Base-by-base conservation (phyloP, 2,888 invertebrate genomes). In the Hyalella azteca region DNA sequence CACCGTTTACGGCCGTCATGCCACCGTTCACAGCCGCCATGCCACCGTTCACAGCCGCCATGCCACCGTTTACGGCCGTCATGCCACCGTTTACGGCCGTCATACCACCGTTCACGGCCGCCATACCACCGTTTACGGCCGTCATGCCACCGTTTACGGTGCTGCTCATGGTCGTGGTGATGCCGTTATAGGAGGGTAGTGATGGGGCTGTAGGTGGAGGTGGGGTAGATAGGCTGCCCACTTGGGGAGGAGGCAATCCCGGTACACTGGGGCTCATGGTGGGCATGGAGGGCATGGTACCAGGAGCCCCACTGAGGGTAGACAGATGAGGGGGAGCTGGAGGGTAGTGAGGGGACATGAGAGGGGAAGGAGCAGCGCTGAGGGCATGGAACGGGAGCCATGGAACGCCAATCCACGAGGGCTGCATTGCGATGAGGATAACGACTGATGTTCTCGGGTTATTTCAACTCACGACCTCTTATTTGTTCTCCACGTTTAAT, bases 371-470 rank as follows among this genome's bases (percentile, higher is more conserved):
- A 5, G 66, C 32, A 9, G 66, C 66, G 4, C 66, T 39, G 3
- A 82, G 41, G 19, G 82, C 75, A 77, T 82, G 82, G 77, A 82
- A 82, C 66, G 80, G 82, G 32, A 82, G 79, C 82, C 82, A 82
- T 19, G 82, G 82, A n/a, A 82, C 82, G 4, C 80, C 79, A 39
- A 82, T 79, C 82, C 82, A 82, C 45, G 82, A 79, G 7, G 82
- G 82, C 76, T 82, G 82, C 82, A 82, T 82, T 29, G 54, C 78
- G 48, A 40, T 13, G 26, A 26, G n/a, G n/a, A n/a, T n/a, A n/a
- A n/a, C n/a, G n/a, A n/a, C n/a, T n/a, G n/a, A n/a, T n/a, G n/a
- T n/a, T n/a, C n/a, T n/a, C n/a, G n/a, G n/a, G n/a, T n/a, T n/a
- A n/a, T n/a, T n/a, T n/a, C n/a, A n/a, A n/a, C n/a, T n/a, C n/a